Conservation (phyloP, 2,797 vertebrate genomes). For the Sebastes kiyomatsui region DNA sequence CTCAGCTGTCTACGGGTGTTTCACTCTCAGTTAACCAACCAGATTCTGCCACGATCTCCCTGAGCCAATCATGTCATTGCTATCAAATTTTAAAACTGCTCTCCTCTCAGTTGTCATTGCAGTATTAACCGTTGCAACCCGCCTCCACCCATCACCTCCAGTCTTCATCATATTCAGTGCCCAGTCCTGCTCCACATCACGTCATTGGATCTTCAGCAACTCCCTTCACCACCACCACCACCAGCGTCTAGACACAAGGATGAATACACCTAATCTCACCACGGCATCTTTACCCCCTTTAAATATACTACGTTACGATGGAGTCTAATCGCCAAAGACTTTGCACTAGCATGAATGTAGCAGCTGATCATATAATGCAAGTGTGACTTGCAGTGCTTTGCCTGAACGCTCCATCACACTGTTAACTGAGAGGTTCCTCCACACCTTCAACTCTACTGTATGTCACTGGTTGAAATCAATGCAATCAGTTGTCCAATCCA, state of each 20-base stretch:
- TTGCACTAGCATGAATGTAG: background rate
- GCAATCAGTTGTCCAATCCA: background rate
- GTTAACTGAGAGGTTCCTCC: background rate
- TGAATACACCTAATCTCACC: no score
- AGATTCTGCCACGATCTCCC: background rate
- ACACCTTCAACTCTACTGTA: background rate
- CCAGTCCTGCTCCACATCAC: background rate
- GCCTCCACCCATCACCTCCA: background rate
- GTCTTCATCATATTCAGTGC: background rate
- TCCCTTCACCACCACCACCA: no score
- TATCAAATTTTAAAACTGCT: background rate
- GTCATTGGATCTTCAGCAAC: background rate
- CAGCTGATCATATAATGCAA: background rate
- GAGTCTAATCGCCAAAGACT: no score
- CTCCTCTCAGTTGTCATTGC: background rate
- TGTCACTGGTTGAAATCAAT: background rate
- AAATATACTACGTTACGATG: no score
- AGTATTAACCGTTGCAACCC: fast-evolving
- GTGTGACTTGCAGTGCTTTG: background rate
- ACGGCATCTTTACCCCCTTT: no score
- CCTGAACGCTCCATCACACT: no score
- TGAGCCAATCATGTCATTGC: background rate
- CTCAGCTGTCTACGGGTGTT: background rate
- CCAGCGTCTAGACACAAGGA: no score
- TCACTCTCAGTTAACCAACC: background rate